Base-by-base conservation (phyloP, 2,888 invertebrate species). In the Mythimna ferrago region DNA sequence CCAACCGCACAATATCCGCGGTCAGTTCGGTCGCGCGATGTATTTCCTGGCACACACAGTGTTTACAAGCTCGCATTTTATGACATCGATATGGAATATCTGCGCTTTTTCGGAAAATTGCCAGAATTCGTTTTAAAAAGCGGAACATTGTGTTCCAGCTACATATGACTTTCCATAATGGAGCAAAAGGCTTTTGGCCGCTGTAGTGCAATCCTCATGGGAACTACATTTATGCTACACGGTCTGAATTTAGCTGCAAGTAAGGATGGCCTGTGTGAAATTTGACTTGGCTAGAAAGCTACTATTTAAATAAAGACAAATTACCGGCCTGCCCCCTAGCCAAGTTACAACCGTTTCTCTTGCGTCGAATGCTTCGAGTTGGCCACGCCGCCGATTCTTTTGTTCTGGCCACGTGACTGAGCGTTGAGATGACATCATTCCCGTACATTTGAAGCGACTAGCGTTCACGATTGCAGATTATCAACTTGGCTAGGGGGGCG, bases 1-100 rank as follows among this genome's bases (percentile, higher is more conserved):
- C 56, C 16, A n/a, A 63, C 70, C 74, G 63, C 68, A 76, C 69
- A 48, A 76, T 82, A 82, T 65, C 69, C 66, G 76, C 69, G 82
- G 82, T 82, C 63, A 76, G 62, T 65, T 60, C 16, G 71, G 68
- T 53, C 73, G 38, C 81, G 38, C 58, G n/a, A 67, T 70, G 57
- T 57, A 60, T 72, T 76, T 81, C 67, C 77, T 80, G 81, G 66
- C 64, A 58, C 21, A 73, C 56, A 56, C 58, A 51, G 1, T 65
- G 62, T 68, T 70, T 60, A 70, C 57, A 65, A 54, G 54, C 66
- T 21, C n/a, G 44, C 21, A 60, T 70, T 80, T 79, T 69, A 66
- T 70, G 35, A 32, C 62, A 38, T 21, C 38, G 41, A 44, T 63
- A 60, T 57, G 44, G 19, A 41, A 70, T 64, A 54, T 60, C 26